Evolutionary conservation across 2,888 invertebrate genomes (phyloP), one percentile per base, ranked within the genome.

Genomic region (Stramonita haemastoma): DNA sequence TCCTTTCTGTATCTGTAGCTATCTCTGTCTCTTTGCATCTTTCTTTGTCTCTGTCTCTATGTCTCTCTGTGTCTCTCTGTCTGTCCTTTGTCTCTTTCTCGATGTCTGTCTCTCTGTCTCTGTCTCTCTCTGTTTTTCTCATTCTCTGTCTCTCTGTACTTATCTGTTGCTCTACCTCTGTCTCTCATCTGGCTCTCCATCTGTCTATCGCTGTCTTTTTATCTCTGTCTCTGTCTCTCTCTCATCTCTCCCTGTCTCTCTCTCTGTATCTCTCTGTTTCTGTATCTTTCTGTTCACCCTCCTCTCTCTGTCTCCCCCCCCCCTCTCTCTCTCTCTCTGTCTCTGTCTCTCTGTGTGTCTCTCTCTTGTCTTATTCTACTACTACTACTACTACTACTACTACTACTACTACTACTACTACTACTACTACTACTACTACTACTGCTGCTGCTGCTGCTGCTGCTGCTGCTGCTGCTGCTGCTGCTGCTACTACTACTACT

Each of bases 391-490:
- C 46, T 8, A 5, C 2, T 8, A 46, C 57, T 34, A 29, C 88
- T 5, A 26, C 19, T 17, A 66, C 26, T 5, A 66, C 66, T 66
- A 5, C 66, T 29, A 26, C 70, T 29, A 70, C 36, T 26, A 17
- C 66, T 26, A 66, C 26, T 57, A 19, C 57, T 32, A 60, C 60
- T 1, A 60, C 57, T 57, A 84, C n/a, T 85, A 57, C 57, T 57
- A 13, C 57, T 57, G 15, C 57, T 15, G 84, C 84, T 81, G 83
- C 84, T 84, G 84, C 84, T 66, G 84, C 89, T 66, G 60, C 89
- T 66, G 83, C 89, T 70, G 60, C 85, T 83, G 60, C 66, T 83
- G 84, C 89, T 85, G 60, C 89, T 83, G 84, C 89, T 86, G 57
- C 57, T 86, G 57, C 57, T 86, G 57, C 86, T 86, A 57, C 86